Evolutionary conservation across 1,140 invertebrate species (phyloP), one percentile per base, ranked within the genome.

Genomic region (Cydia strobilella): DNA sequence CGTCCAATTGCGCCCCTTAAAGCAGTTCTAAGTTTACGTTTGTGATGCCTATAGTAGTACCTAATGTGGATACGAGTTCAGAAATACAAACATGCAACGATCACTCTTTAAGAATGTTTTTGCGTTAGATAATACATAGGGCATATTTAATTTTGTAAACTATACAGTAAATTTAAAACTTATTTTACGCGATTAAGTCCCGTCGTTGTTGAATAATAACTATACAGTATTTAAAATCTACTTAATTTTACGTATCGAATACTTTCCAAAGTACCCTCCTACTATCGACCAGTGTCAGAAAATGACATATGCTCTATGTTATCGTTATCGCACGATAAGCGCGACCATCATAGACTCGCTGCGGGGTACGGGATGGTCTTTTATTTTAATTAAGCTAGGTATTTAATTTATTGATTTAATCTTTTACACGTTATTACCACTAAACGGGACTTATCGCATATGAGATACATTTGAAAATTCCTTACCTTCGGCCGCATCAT

Each of bases 371-470:
- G 45, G 45, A 15, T 48, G 12, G 27, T 62, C 42, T 77, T 62
- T 13, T 71, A 77, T 54, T 42, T 75, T 39, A 39, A 39, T 59
- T 35, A 69, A 54, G 45, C 72, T 51, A 54, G 45, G 63, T 51
- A 42, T 63, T 25, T 39, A 71, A 59, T 62, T 69, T 13, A 78
- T 78, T 39, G 35, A 39, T 39, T 39, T 39, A 39, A 39, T 39
- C 35, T 39, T 39, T 39, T 31, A 31, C 31, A 31, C 31, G 1
- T 31, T 6, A 31, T 31, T 31, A 31, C 31, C 31, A 31, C 31
- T 31, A 31, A 31, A 31, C 31, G 31, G 31, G 9, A 39, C 35
- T 39, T 39, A 39, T 39, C 35, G 35, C 35, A 10, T 39, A 39
- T 10, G 0, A 39, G 35, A 10, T 39, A 39, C 9, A 39, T 39